These are phyloP conservation scores for Nesidiocoris tenuis DNA, from an alignment of 2,888 invertebrate species.

Conservation along the genomic window DNA sequence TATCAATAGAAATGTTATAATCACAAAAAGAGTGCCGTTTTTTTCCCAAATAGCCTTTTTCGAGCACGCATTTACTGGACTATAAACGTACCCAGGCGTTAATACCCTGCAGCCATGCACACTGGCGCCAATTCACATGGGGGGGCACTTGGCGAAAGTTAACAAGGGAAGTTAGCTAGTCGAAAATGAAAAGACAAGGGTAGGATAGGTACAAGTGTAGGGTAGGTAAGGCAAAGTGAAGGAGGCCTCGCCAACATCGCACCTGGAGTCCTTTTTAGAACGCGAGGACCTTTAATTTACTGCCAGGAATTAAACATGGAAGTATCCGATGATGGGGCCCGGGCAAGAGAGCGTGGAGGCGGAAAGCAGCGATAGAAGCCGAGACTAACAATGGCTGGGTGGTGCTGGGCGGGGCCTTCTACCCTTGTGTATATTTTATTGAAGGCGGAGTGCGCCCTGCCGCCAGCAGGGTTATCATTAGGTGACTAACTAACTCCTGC, in stretches of 20 bases:
- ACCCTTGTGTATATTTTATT: constrained; percentile 29
- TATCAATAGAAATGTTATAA: no score
- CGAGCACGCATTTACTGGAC: no score
- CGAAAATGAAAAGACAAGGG: no score
- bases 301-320: constrained; percentile 38
- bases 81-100: no score
- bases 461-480: constrained; percentile 33
- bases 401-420: not conserved
- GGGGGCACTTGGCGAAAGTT: no score
- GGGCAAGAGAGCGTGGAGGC: not conserved
- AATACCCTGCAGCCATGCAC: no score
- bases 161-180: no score
- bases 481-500: constrained; percentile 21
- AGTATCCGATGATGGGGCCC: not conserved
- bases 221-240: not conserved
- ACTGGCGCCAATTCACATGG: no score
- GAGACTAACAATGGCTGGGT: not conserved
- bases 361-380: not conserved
- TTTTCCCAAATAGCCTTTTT: no score
- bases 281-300: constrained; percentile 19
- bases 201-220: no score
- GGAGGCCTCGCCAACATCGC: not conserved
- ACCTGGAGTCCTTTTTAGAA: not conserved
- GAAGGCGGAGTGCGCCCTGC: constrained; percentile 22
- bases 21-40: no score